Evolutionary conservation across 2,113 vertebrate species (phyloP).

Genomic region (Canis aureus): DNA sequence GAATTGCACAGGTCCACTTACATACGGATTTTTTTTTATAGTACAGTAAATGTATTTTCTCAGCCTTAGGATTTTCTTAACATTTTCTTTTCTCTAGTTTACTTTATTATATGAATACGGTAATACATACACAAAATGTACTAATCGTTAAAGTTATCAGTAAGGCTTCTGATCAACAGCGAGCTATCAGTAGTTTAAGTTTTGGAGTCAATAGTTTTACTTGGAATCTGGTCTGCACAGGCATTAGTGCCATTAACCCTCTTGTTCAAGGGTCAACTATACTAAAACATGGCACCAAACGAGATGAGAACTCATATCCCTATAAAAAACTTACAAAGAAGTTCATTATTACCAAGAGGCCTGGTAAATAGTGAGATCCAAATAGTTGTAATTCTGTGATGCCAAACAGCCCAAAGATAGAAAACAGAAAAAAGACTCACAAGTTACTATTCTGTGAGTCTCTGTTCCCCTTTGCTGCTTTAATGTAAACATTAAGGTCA

Average conservation of each 20-base stretch:
- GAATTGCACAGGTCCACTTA: neutral
- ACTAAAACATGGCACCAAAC: neutral
- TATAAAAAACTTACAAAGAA: conserved; percentile 22
- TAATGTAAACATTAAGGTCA: conserved; percentile 46
- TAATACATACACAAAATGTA: neutral
- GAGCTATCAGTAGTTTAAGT: neutral
- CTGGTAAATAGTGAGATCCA: conserved; percentile 10
- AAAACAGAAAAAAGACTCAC: neutral
- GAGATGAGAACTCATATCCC: neutral
- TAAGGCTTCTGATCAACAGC: neutral
- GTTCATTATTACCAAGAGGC: conserved; percentile 6
- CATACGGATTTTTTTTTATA: neutral
- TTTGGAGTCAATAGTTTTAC: neutral
- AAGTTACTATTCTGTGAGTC: neutral
- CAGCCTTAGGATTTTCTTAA: neutral
- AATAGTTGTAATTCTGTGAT: neutral
- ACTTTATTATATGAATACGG: neutral
- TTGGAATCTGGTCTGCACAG: neutral
- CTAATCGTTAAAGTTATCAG: neutral
- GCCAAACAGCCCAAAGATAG: conserved; percentile 10
- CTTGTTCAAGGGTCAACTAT: neutral
- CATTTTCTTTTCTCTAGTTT: neutral
- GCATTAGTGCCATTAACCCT: neutral
- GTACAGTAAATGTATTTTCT: neutral
- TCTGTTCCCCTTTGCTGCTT: conserved; percentile 49